Evolutionary conservation across 2,797 vertebrate genomes (phyloP), one percentile per base, ranked within the genome.

Genomic region (Halcyon smyrnensis): DNA sequence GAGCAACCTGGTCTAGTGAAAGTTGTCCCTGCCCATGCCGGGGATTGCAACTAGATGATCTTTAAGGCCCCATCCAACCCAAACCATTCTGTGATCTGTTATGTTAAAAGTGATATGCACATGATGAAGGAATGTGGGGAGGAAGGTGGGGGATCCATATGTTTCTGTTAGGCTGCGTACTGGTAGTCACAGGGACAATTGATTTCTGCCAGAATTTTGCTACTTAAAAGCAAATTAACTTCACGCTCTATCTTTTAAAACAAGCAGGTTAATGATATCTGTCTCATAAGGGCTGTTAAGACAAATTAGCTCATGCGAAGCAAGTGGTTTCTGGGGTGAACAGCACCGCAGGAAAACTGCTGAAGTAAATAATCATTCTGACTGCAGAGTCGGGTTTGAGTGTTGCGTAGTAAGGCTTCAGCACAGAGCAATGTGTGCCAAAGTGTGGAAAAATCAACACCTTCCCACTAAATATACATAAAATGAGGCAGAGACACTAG

Each of bases 21-120:
- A 32, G 53, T 9, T 28, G 51, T 53, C 27, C 15, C 51, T 53
- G 51, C 27, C 27, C 27, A 28, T 53, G 56, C 24, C 27, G 14
- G 32, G 34, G 24, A 24, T 21, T 36, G 36, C 24, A 60, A 37
- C 9, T 57, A 57, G 32, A n/a, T n/a, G 54, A 57, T 34, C 54
- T 59, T 59, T 59, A 59, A 59, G 21, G 34, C 15, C 14, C n/a
- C 21, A 25, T 36, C 57, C 57, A 60, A 37, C 60, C 10, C 25
- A 63, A 63, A 39, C 11, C 37, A 41, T 39, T 64, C 20, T 64
- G 9, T 64, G 39, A 23, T 18, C 27, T 57, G 6, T 59, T 48
- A 30, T 0, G 1, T 54, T 76, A 60, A 59, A 41, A 60, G 76
- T 36, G n/a, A n/a, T 27, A 27, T 6, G 32, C 4, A 11, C 0